Conservation (phyloP, 2,113 vertebrate species). For the Shinisaurus crocodilurus region DNA sequence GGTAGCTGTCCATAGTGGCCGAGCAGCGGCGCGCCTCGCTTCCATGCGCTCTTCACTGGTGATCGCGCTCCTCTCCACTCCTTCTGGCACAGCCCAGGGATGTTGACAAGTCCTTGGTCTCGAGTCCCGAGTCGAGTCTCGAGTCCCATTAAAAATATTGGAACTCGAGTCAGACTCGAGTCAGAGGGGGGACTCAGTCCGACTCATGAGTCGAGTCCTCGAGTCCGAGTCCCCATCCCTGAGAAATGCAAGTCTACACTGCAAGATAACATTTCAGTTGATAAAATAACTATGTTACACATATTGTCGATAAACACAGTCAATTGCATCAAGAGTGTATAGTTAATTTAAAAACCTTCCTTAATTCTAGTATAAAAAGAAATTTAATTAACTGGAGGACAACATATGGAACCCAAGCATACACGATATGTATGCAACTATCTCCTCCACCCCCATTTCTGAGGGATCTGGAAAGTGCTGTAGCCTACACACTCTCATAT, state of each 20-base stretch:
- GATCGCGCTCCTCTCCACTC: too few relatives aligned
- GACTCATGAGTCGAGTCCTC: too few relatives aligned
- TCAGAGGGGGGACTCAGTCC: too few relatives aligned
- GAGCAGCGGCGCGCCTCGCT: too few relatives aligned
- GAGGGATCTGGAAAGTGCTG: neutral
- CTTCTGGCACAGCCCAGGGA: too few relatives aligned
- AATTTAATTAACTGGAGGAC: neutral
- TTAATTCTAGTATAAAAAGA: constrained; percentile 28
- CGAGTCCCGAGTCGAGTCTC: too few relatives aligned
- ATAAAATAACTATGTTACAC: constrained; percentile 41
- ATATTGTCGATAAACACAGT: constrained; percentile 21
- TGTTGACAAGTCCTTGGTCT: too few relatives aligned
- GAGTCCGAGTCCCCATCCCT: too few relatives aligned
- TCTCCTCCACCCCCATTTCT: neutral
- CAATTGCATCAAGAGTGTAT: neutral
- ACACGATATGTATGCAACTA: neutral
- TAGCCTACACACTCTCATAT: neutral
- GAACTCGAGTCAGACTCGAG: too few relatives aligned
- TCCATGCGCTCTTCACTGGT: too few relatives aligned
- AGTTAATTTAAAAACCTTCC: constrained; percentile 8
- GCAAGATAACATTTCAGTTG: constrained; percentile 40
- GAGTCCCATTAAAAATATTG: too few relatives aligned
- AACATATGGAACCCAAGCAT: constrained; percentile 2
- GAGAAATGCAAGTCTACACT: constrained; percentile 43
- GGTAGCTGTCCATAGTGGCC: too few relatives aligned